Evolutionary conservation across 2,113 vertebrate species (phyloP), one percentile per base, ranked within the genome.

Genomic region (Sterrhoptilus dennistouni): DNA sequence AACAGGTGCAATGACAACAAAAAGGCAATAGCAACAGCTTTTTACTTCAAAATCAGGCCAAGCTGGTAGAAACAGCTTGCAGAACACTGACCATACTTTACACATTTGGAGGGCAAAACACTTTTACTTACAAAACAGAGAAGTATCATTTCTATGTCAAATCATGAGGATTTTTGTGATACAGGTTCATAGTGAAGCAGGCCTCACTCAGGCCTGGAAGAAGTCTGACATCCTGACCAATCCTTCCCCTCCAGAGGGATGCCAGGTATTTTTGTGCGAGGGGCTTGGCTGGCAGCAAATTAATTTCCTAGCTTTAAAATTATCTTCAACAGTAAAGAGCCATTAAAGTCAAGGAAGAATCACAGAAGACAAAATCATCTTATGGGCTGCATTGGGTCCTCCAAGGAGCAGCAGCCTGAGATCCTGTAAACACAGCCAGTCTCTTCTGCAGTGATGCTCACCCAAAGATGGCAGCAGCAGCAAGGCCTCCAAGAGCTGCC

Each of bases 391-490:
- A 10, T 0, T 44, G 52, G 3, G 19, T 57, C 9, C 44, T 82
- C 14, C 0, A 3, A 75, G 57, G 47, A 89, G 65, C 66, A 71
- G 20, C 45, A 77, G 27, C 33, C 38, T 64, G 22, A 52, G 59
- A 13, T 76, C 36, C 25, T 27, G 0, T 8, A 6, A 45, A 44
- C 40, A 47, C 24, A 79, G 36, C 27, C 31, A 7, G 28, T 15
- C 29, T 82, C 28, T 14, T n/a, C 21, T 4, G 2, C 56, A 64
- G 87, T 0, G 0, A 15, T 59, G 69, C 31, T 75, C 0, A 0
- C 40, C 57, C 28, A 8, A 5, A n/a, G n/a, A 11, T 12, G n/a
- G n/a, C 1, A 7, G 72, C 66, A 44, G 52, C 82, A 76, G 47
- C 56, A 38, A 16, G 16, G 31, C n/a, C 76, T 45, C 35, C 76